Base-by-base conservation (phyloP, 2,888 invertebrate species). In the Cerceris rybyensis region DNA sequence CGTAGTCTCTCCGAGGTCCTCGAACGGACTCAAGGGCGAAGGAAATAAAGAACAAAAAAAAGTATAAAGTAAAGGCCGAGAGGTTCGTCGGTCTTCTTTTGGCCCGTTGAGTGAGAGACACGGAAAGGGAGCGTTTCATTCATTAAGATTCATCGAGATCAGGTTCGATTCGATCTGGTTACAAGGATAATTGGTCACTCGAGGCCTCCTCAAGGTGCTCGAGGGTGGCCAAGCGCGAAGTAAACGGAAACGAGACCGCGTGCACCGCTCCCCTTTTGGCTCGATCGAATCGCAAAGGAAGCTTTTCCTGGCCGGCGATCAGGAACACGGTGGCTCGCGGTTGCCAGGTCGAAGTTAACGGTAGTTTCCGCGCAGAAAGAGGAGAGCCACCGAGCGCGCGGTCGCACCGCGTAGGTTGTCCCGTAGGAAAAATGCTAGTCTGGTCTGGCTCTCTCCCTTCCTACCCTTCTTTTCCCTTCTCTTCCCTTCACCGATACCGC, bases 341-440 rank as follows among this genome's bases (percentile, higher is more conserved):
- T 90, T 90, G 90, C 90, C 87, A 90, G 83, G 90, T 89, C 85
- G 85, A 86, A 88, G 85, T 83, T 90, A 90, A 90, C 90, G 90
- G 90, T 90, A 84, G 77, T 82, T 84, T 59, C 52, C 72, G 70
- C 75, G 74, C 59, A 52, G 73, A 71, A 75, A 78, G 58, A 70
- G 57, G 58, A 9, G 66, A 73, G 70, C 66, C 59, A 60, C 42
- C 72, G 46, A 57, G 43, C 39, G 70, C 64, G 59, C 55, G 55
- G 46, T 54, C 17, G 54, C 9, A 14, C 14, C 66, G 58, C 59
- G 46, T 61, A 73, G 57, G 58, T 55, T 60, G 72, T 75, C 60
- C 71, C 57, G 41, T 61, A 42, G 73, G 67, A 83, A 74, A 85
- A 79, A 71, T 60, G 66, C 70, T 64, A 58, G 58, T 57, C 66